phyloP scores from a whole-genome alignment of 2,797 vertebrate genomes.

The Nothura maculosa region DNA sequence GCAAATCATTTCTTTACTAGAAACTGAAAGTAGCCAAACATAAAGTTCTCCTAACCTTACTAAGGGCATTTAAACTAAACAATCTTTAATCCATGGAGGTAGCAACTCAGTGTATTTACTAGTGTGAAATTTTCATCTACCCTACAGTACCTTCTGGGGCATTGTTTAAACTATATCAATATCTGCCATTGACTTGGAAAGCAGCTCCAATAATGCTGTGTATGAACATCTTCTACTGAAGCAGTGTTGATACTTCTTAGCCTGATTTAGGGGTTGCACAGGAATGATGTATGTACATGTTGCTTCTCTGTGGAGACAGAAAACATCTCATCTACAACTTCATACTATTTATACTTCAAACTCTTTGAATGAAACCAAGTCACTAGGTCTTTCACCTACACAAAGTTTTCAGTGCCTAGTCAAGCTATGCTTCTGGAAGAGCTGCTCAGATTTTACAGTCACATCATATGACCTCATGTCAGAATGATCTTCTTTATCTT shows the following conservation, averaged over 20 bases:
- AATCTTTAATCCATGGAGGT: not conserved
- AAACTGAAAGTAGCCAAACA: not conserved
- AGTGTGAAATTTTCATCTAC: not conserved
- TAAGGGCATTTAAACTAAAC: not conserved
- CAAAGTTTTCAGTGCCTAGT: not conserved
- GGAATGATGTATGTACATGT: not conserved
- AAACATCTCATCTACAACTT: not conserved
- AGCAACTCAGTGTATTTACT: not conserved
- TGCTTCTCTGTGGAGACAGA: not conserved
- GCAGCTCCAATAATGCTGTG: not conserved
- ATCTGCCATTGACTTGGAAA: not conserved
- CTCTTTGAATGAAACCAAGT: not conserved
- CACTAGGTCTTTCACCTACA: not conserved
- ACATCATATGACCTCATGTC: not conserved
- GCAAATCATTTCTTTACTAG: not conserved
- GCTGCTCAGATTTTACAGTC: not conserved
- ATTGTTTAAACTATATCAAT: not conserved
- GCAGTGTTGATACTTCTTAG: not conserved
- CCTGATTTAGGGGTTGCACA: not conserved
- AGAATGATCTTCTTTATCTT: not conserved
- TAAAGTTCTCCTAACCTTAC: not conserved
- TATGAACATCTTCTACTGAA: not conserved
- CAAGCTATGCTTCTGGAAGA: not conserved
- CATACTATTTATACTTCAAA: not conserved
- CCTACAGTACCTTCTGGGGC: not conserved